Percentiles rank a stretch among this genome's conserved stretches.
Conservation (phyloP, 2,888 invertebrate genomes). For the Trissolcus japonicus region DNA sequence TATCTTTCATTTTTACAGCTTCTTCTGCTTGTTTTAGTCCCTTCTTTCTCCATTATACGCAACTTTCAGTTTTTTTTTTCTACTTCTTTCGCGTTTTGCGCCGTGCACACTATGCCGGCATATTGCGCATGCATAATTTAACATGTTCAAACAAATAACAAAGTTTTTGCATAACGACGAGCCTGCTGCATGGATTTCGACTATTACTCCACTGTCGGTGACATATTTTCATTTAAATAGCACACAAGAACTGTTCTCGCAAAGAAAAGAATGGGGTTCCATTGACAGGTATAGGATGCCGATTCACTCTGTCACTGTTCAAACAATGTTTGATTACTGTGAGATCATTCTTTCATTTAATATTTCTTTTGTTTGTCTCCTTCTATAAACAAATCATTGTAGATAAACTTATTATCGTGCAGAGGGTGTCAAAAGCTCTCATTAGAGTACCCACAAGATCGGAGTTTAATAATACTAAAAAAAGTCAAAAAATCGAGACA, state of each 20-base stretch:
- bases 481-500: too few relatives aligned
- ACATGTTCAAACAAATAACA: slow-evolving; percentile 74
- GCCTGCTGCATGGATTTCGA: slow-evolving; percentile 67
- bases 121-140: slow-evolving; percentile 76
- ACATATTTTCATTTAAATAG: slow-evolving; percentile 71
- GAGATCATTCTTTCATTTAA: too few relatives aligned
- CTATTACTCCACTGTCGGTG: slow-evolving; percentile 68
- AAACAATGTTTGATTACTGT: too few relatives aligned
- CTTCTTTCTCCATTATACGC: slow-evolving; percentile 52
- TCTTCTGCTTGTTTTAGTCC: slow-evolving; percentile 58
- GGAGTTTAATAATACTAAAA: too few relatives aligned
- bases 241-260: slow-evolving; percentile 45
- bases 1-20: slow-evolving; percentile 60
- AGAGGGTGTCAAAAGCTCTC: too few relatives aligned
- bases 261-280: slow-evolving; percentile 40
- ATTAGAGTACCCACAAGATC: too few relatives aligned
- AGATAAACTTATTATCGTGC: too few relatives aligned
- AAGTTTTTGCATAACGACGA: slow-evolving; percentile 74
- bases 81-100: slow-evolving; percentile 44
- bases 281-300: slow-evolving; percentile 43
- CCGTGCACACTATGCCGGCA: slow-evolving; percentile 63
- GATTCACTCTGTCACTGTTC: slow-evolving; percentile 34
- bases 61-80: slow-evolving; percentile 46
- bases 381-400: too few relatives aligned
- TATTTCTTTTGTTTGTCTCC: too few relatives aligned